Evolutionary conservation across 2,113 vertebrate genomes (phyloP), one percentile per base, ranked within the genome.

Genomic region (Solea solea): DNA sequence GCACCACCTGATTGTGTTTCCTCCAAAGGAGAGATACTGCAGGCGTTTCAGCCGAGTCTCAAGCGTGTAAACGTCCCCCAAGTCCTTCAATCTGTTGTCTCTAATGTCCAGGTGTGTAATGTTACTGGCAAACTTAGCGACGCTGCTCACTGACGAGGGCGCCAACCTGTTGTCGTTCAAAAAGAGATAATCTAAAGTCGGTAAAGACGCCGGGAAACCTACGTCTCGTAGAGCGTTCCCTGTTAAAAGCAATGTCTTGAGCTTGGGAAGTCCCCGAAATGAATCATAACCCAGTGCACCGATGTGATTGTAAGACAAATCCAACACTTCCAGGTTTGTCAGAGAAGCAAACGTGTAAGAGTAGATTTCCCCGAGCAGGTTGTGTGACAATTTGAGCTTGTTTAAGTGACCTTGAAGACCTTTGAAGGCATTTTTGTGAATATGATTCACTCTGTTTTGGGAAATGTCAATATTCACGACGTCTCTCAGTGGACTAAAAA

Each of bases 241-340:
- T 2, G 58, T 80, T 34, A 98, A 93, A 74, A 93, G 42, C 48
- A 97, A 69, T 1, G 2, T 45, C 44, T 77, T 9, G 56, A 98
- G 79, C 0, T 80, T 78, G 15, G 59, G 1, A 67, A 97, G 92
- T 3, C 72, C 75, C 2, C 1, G 46, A 81, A 98, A 97, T 2
- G 96, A 89, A 0, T 53, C 0, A 0, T 2, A 2, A 48, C 57
- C 76, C 69, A 98, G 89, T 0, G 67, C 77, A 4, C 95, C 95
- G 2, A 98, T 95, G 69, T 96, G 94, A 80, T 98, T 98, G 62
- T 93, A 64, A 45, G 95, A 93, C 66, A 99, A 87, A 73, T 97
- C 93, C 25, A 99, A 82, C 13, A 62, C 41, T 0, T 0, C 5
- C 2, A 98, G 50, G 14, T 70, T 89, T 0, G 0, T 58, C 1